Base-by-base conservation (phyloP, 2,888 invertebrate genomes). In the Timema podura region DNA sequence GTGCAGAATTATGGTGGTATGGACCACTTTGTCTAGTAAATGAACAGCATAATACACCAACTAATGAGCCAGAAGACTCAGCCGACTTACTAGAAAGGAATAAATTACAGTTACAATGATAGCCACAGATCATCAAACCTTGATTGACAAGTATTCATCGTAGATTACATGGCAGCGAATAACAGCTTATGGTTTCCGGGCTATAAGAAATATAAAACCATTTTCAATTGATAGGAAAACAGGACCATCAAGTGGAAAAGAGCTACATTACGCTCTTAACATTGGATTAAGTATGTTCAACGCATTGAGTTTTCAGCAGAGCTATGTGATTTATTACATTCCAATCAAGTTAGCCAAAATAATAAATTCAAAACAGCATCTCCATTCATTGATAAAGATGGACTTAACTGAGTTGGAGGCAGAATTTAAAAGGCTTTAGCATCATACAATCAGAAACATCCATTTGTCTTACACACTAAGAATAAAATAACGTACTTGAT, bases 401-500 rank as follows among this genome's bases (percentile, higher is more conserved):
- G n/a, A n/a, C n/a, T n/a, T 9, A 5, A 15, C 30, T 6, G 3
- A 30, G 13, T 15, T 57, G 13, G 1, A 30, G 15, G 57, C 0
- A 57, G 13, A 57, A 57, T 57, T 5, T 30, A 57, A 9, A 11
- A 57, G 13, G 9, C 8, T 13, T 6, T n/a, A 0, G 57, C 30
- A 8, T 8, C 15, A 8, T 57, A 57, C 13, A 30, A 57, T 13
- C 57, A 57, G 8, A 57, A 57, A n/a, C 8, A n/a, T 13, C 13
- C 57, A 30, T 30, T 30, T n/a, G 57, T 57, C 5, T 30, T 57
- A 16, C 5, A 3, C 15, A 57, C 15, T 6, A n/a, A 57, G 0
- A 57, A 9, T 57, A 57, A 65, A n/a, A 47, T 73, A n/a, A 30
- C 57, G 9, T 16, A 13, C 8, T 30, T 57, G 15, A 57, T 57